phyloP scores from a whole-genome alignment of 53 echinoderm and acorn worm genomes.

The Holothuria leucospilota region DNA sequence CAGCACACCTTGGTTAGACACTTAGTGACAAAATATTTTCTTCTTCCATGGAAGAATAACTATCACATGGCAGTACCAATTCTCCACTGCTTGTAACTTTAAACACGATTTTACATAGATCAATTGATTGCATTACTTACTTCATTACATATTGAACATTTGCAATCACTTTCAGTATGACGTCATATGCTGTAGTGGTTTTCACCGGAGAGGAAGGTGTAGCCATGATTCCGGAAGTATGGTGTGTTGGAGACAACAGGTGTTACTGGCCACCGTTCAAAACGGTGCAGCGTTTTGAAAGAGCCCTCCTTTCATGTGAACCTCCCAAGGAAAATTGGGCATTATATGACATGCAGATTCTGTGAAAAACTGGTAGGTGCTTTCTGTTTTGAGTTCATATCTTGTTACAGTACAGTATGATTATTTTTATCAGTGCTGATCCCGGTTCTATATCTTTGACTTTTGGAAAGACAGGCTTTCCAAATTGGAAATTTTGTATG shows the following conservation, averaged over 20 bases:
- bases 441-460: too few species aligned
- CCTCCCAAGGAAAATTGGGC: background rate
- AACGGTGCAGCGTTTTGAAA: conserved; percentile 10
- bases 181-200: conserved; percentile 9
- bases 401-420: too few species aligned
- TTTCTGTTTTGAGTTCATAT: too few species aligned
- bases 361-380: conserved; percentile 8
- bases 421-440: too few species aligned
- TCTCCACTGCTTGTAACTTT: too few species aligned
- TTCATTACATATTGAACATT: background rate
- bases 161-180: conserved; percentile 6
- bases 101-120: background rate
- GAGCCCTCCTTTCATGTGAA: conserved; percentile 2
- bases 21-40: too few species aligned
- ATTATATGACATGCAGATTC: background rate
- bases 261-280: conserved; percentile 26
- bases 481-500: too few species aligned
- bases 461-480: too few species aligned
- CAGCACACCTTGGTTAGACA: too few species aligned
- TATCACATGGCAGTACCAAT: too few species aligned
- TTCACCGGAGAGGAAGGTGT: conserved; percentile 4
- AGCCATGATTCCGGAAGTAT: conserved; percentile 8
- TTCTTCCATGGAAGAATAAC: too few species aligned
- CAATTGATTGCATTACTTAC: background rate
- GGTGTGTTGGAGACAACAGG: background rate